Evolutionary conservation across 2,797 vertebrate genomes (phyloP).

Genomic region (Crenuchus spilurus): DNA sequence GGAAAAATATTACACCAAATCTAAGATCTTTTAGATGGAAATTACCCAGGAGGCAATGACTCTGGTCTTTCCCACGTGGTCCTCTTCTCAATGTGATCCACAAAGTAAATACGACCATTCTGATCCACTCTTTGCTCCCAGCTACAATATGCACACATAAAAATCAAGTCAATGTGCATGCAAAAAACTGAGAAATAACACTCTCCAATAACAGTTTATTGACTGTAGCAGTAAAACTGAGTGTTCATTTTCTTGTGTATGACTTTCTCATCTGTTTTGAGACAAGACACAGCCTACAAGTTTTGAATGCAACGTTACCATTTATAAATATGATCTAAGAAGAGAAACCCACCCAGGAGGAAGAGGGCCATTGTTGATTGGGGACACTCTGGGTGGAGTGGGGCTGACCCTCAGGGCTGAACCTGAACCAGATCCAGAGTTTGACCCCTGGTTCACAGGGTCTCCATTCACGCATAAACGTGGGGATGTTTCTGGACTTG

Average conservation of each 20-base stretch:
- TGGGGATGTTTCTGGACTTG: slow-evolving; percentile 70
- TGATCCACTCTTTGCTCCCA: slow-evolving; percentile 98
- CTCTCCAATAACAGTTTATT: too few relatives aligned
- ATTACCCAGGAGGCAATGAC: slow-evolving; percentile 91
- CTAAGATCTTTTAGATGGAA: not conserved
- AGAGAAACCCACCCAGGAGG: slow-evolving; percentile 86
- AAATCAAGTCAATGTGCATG: not conserved
- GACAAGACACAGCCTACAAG: not conserved
- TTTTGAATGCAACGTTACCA: too few relatives aligned
- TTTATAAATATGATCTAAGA: not conserved
- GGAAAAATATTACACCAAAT: too few relatives aligned
- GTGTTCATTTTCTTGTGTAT: too few relatives aligned
- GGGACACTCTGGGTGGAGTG: slow-evolving; percentile 65
- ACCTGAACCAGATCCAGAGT: slow-evolving; percentile 50
- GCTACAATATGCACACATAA: slow-evolving; percentile 69
- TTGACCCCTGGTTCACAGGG: slow-evolving; percentile 68
- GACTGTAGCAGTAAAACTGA: too few relatives aligned
- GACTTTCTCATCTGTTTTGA: too few relatives aligned
- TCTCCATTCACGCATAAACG: slow-evolving; percentile 67
- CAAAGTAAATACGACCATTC: slow-evolving; percentile 92
- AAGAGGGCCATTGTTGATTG: slow-evolving; percentile 85
- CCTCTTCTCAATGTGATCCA: slow-evolving; percentile 98
- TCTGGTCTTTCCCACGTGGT: slow-evolving; percentile 98
- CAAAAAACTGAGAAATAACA: not conserved
- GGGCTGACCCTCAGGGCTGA: slow-evolving; percentile 55